Percentiles rank a stretch among this genome's conserved stretches.
phyloP scores from a whole-genome alignment of 2,888 invertebrate species.

The Orthonychiurus folsomi region DNA sequence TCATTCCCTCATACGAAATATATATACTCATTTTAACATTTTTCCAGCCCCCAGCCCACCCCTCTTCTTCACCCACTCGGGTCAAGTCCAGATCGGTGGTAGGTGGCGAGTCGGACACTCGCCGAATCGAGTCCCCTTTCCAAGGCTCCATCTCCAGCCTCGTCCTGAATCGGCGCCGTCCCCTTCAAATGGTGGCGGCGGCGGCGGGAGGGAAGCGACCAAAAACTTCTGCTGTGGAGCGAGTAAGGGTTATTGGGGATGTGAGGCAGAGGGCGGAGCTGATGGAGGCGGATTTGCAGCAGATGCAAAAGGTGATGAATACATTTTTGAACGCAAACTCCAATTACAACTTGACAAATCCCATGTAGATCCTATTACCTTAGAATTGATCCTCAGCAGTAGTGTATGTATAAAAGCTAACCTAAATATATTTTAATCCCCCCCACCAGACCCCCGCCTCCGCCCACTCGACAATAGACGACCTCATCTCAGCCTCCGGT shows the following conservation, averaged over 20 bases:
- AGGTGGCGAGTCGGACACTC: no score
- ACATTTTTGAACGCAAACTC: background rate
- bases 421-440: no score
- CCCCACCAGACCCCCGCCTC: conserved; percentile 17
- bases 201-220: background rate
- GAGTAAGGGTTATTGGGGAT: background rate
- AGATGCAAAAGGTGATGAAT: no score
- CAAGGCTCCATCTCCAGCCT: background rate
- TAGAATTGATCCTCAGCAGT: no score
- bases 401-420: no score
- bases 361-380: conserved; percentile 18
- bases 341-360: background rate
- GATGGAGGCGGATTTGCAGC: background rate
- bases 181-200: background rate
- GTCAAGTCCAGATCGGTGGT: no score
- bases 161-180: background rate
- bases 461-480: conserved; percentile 50
- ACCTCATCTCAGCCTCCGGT: conserved; percentile 75
- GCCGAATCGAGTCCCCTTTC: no score
- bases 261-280: background rate
- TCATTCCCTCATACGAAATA: no score
- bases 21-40: no score
- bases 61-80: no score
- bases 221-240: background rate
- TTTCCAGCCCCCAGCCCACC: no score